Conservation (phyloP, 1,140 invertebrate genomes). For the Anadara kagoshimensis region DNA sequence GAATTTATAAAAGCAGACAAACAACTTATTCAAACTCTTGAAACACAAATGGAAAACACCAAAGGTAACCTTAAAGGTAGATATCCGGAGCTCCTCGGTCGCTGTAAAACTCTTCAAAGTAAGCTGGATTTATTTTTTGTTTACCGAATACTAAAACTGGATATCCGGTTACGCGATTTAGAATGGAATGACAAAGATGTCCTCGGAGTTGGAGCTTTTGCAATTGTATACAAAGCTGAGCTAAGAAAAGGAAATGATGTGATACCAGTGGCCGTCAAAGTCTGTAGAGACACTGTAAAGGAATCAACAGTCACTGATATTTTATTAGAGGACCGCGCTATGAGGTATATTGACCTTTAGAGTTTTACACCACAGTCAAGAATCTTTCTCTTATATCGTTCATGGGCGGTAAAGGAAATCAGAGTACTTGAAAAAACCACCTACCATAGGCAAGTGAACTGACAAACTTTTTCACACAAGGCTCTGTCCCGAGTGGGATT, state of each 20-base stretch:
- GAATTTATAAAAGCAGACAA: conserved; percentile 60
- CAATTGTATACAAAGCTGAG: conserved; percentile 52
- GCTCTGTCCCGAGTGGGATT: too few species aligned
- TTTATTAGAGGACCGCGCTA: conserved; percentile 55
- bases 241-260: conserved; percentile 13
- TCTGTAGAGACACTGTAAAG: conserved; percentile 50
- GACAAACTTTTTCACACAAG: too few species aligned
- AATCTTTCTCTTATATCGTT: too few species aligned
- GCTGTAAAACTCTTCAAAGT: conserved; percentile 45
- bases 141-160: conserved; percentile 53
- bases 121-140: conserved; percentile 61
- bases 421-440: too few species aligned
- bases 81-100: conserved; percentile 46
- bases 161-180: conserved; percentile 52
- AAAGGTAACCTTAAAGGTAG: conserved; percentile 45
- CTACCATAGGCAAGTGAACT: too few species aligned
- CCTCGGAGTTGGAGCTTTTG: conserved; percentile 62
- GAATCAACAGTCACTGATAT: conserved; percentile 56
- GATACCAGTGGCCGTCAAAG: conserved; percentile 58
- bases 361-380: too few species aligned
- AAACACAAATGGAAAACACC: conserved; percentile 40
- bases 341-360: conserved; percentile 41
- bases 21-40: conserved; percentile 48
- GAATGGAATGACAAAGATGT: conserved; percentile 34
- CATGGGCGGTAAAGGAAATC: too few species aligned